Base-by-base conservation (phyloP, 2,797 vertebrate species). In the Dipus sagitta region DNA sequence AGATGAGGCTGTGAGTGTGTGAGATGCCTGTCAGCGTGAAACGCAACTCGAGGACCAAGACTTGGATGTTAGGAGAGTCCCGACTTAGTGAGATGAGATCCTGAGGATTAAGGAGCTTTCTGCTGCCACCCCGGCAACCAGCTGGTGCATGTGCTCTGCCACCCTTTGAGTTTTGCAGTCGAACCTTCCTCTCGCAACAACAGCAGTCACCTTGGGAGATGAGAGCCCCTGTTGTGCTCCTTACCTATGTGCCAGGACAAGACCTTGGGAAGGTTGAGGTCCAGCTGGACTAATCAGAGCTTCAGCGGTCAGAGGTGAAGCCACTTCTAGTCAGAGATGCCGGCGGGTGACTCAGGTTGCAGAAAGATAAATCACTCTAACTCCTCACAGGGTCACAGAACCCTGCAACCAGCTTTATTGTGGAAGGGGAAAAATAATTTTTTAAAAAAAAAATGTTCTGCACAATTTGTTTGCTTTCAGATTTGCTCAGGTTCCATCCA, bases 401-500 rank as follows among this genome's bases (percentile, higher is more conserved):
- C 60, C 34, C 38, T 62, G 62, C 21, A 81, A 70, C 52, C 32
- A 58, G 32, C 72, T 60, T 94, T 26, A 38, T 58, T 5, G 23
- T 34, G 34, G 65, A 81, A 64, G 64, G 34, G 7, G 4, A 54
- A 75, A 80, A 91, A 91, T 54, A n/a, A n/a, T n/a, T n/a, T 47
- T 47, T 42, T 4, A 70, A 86, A 6, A 15, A 15, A 21, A 28
- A 26, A 92, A 47, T 64, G 67, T 64, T 84, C 72, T 94, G 86
- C 90, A 92, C 72, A 54, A 70, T 81, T 88, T 88, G 76, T 96
- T 94, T 96, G 94, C 89, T 91, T 92, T 94, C 87, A 92, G 0
- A 64, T 84, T 80, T 95, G 91, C 90, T 91, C 9, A 34, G 91
- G 81, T 88, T 92, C 91, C 72, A 93, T 85, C 88, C 89, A 97